Evolutionary conservation across 2,113 vertebrate genomes (phyloP).

Genomic region (Cygnus buccinator): DNA sequence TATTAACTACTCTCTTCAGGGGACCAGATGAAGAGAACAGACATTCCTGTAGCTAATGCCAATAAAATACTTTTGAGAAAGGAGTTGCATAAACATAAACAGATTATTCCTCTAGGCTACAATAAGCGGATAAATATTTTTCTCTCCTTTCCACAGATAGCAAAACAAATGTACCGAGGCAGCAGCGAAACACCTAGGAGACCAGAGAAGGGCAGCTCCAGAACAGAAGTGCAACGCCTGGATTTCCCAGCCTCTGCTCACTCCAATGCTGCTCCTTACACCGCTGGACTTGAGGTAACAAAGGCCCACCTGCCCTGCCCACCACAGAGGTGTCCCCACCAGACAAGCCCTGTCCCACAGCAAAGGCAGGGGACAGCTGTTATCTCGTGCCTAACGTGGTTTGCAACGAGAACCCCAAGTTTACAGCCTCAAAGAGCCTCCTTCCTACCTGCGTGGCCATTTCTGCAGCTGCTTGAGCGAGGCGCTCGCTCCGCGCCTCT

Average conservation of each 20-base stretch:
- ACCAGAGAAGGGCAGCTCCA: not conserved
- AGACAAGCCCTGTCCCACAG: not conserved
- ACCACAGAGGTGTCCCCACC: not conserved
- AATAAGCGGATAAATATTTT: not conserved
- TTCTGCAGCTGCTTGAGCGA: not conserved
- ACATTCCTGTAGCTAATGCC: not conserved
- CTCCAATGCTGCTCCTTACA: not conserved
- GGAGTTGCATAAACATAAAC: not conserved
- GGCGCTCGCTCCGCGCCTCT: not conserved
- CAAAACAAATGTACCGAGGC: not conserved
- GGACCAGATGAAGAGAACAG: not conserved
- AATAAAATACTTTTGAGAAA: not conserved
- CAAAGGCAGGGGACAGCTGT: fast-evolving
- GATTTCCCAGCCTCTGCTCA: not conserved
- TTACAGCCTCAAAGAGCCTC: not conserved
- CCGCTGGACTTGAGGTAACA: not conserved
- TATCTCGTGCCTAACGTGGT: not conserved
- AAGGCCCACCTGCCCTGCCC: not conserved
- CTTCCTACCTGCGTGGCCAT: not conserved
- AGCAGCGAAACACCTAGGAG: not conserved
- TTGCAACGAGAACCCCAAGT: not conserved
- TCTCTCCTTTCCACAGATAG: not conserved
- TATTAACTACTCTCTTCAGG: not conserved
- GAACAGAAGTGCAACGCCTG: not conserved
- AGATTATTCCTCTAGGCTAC: not conserved